phyloP scores from a whole-genome alignment of 1,140 invertebrate species.

The Myzus persicae region DNA sequence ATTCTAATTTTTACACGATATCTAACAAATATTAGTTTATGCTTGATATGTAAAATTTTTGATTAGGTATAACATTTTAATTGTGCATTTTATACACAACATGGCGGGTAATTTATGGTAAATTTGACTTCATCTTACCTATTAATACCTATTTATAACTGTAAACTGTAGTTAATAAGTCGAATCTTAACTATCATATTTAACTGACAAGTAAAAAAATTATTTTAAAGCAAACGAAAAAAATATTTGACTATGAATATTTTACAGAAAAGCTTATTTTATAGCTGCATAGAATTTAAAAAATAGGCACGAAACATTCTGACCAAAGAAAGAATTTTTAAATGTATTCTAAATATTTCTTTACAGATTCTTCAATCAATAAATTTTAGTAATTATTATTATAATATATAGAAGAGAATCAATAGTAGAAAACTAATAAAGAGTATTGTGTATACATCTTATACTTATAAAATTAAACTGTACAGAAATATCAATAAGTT shows the following conservation, averaged over 20 bases:
- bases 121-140: no score
- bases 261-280: neutral
- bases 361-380: neutral
- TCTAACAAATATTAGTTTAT: no score
- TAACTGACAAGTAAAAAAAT: no score
- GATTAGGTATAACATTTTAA: no score
- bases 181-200: no score
- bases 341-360: neutral
- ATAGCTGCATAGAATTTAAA: neutral
- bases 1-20: no score
- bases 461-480: constrained; percentile 5
- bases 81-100: no score
- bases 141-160: no score
- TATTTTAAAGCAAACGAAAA: neutral
- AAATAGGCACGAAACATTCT: neutral
- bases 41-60: no score
- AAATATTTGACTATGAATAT: neutral
- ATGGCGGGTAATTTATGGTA: no score
- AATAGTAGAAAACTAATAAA: neutral
- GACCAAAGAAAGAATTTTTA: neutral
- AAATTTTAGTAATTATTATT: neutral
- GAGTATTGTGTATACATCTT: neutral
- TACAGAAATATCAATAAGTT: neutral
- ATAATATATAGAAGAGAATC: neutral
- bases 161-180: no score